Conservation (phyloP, 2,797 vertebrate genomes). For the Podargus strigoides region DNA sequence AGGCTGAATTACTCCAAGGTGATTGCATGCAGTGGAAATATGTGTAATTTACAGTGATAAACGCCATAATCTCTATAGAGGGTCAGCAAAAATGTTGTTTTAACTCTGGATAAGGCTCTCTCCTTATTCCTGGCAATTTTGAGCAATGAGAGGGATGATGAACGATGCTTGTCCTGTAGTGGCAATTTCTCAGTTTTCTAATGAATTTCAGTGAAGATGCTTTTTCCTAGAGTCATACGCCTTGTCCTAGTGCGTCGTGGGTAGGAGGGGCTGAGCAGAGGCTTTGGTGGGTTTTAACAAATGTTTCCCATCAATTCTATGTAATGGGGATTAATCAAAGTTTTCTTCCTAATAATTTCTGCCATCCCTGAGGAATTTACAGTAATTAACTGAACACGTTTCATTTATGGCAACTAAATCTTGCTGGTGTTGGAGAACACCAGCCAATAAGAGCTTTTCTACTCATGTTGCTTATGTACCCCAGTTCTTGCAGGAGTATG, state of each 20-base stretch:
- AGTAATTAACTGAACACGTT: not conserved
- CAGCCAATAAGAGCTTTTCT: not conserved
- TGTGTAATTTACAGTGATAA: not conserved
- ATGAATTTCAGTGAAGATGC: not conserved
- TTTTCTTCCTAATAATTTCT: not conserved
- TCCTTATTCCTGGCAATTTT: not conserved
- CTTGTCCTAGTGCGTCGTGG: not conserved
- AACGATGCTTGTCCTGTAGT: not conserved
- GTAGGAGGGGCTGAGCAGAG: not conserved
- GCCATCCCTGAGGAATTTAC: not conserved
- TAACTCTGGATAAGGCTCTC: not conserved
- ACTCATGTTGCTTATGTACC: not conserved
- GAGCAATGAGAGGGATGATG: not conserved
- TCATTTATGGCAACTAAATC: not conserved
- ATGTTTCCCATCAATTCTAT: not conserved
- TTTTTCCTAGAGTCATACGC: not conserved
- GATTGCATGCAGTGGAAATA: not conserved
- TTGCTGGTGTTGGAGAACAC: not conserved
- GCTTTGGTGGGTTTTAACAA: not conserved
- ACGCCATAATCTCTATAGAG: fast-evolving
- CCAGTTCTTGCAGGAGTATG: not conserved
- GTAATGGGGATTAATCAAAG: not conserved
- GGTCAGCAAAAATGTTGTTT: not conserved
- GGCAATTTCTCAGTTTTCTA: not conserved
- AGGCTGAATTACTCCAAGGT: not conserved